Percentiles rank a stretch among this genome's conserved stretches.
Conservation (phyloP, 2,797 vertebrate species). For the Harpagifer antarcticus region DNA sequence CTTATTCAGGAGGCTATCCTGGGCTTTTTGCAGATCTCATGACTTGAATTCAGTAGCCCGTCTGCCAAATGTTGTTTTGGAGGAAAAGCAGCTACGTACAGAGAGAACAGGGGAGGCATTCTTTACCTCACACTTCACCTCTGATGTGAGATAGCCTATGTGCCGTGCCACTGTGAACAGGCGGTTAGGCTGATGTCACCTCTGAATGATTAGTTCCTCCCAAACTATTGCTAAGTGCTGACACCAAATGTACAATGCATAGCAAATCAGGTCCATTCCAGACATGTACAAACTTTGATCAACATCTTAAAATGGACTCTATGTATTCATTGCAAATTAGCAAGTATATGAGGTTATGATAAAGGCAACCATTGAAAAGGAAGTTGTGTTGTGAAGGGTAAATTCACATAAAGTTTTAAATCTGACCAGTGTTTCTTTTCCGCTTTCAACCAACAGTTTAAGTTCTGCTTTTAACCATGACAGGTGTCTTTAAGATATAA, state of each 20-base stretch:
- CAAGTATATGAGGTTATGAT: neutral
- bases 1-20: constrained; percentile 34
- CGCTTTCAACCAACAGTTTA: neutral
- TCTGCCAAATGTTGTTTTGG: constrained; percentile 64
- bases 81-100: constrained; percentile 32
- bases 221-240: neutral
- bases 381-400: neutral
- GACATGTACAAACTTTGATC: neutral
- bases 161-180: neutral
- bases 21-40: constrained; percentile 56
- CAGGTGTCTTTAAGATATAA: neutral
- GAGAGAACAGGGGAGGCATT: constrained; percentile 41
- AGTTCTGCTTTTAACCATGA: constrained; percentile 8
- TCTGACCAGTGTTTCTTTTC: neutral
- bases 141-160: constrained; percentile 26
- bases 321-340: neutral
- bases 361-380: neutral
- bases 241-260: neutral
- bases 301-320: neutral
- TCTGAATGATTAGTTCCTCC: constrained; percentile 2
- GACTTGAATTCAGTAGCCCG: constrained; percentile 58
- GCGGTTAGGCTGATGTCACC: neutral
- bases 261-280: neutral
- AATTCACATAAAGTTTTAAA: neutral
- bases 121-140: constrained; percentile 24